Evolutionary conservation across 2,113 vertebrate genomes (phyloP).

Genomic region (Elephas maximus): DNA sequence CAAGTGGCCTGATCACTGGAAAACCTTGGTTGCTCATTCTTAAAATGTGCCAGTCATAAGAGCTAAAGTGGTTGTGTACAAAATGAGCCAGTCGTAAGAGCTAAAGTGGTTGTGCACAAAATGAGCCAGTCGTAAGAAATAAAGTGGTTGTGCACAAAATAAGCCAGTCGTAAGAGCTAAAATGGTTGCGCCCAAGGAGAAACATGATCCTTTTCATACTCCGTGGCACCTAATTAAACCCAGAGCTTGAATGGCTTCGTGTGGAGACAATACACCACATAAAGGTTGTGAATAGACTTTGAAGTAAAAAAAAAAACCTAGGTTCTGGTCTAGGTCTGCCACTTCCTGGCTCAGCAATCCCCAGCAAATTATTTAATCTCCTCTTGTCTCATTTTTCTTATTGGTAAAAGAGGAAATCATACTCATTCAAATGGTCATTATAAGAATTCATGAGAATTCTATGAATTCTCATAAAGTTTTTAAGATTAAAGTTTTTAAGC

Average conservation of each 20-base stretch:
- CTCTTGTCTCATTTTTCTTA: background rate
- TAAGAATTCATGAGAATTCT: background rate
- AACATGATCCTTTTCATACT: background rate
- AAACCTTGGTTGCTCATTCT: background rate
- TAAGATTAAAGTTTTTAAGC: constrained; percentile 18
- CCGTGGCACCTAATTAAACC: background rate
- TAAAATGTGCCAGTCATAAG: background rate
- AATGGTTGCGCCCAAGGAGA: background rate
- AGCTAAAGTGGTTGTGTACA: background rate
- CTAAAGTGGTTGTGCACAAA: background rate
- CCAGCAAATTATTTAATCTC: background rate
- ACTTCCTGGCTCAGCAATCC: background rate
- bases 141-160: background rate
- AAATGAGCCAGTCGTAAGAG: background rate
- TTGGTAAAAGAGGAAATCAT: background rate
- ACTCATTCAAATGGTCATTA: background rate
- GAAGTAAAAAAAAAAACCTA: background rate
- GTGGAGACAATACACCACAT: background rate
- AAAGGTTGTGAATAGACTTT: background rate
- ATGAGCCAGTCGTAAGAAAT: background rate
- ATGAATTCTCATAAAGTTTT: too few species aligned
- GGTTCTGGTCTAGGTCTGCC: background rate
- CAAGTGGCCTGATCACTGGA: background rate
- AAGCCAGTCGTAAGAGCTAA: background rate
- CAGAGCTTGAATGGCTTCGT: background rate